phyloP scores from a whole-genome alignment of 2,888 invertebrate species.

The Gandaritis pyraliata region DNA sequence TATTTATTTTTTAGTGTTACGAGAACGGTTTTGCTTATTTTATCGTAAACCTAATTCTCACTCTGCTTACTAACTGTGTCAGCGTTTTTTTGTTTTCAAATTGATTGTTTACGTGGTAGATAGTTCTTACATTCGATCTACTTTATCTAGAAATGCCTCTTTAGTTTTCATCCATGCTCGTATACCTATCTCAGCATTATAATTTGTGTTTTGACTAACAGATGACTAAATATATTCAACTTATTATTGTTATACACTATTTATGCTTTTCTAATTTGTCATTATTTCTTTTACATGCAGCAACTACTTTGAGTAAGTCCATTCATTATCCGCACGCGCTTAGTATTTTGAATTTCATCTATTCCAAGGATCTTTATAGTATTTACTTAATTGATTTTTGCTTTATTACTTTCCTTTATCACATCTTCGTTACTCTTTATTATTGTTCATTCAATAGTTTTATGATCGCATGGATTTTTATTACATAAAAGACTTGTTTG shows the following conservation, averaged over 20 bases:
- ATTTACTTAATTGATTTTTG: neutral
- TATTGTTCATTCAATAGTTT: neutral
- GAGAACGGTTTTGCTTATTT: too few species aligned
- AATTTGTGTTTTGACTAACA: constrained; percentile 13
- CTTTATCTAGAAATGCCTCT: neutral
- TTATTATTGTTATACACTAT: constrained; percentile 23
- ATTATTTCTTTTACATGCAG: constrained; percentile 76
- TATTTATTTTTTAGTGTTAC: too few species aligned
- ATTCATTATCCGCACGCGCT: constrained; percentile 42
- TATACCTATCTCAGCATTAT: constrained; percentile 3
- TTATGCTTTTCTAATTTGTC: constrained; percentile 46
- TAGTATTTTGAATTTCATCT: constrained; percentile 9
- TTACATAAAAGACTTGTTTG: too few species aligned
- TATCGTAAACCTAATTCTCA: too few species aligned
- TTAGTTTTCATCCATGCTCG: neutral
- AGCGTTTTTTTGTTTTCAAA: too few species aligned
- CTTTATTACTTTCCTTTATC: neutral
- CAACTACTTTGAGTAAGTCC: constrained; percentile 81
- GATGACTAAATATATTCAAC: neutral
- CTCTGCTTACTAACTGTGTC: too few species aligned
- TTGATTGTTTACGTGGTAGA: too few species aligned
- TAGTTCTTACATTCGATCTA: neutral
- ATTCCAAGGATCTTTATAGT: too few species aligned
- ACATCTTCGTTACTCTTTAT: neutral
- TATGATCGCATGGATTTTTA: too few species aligned